A percentile compares a stretch with the other conserved stretches of the same genome.
Conservation (phyloP, 2,113 vertebrate species). For the Lipophrys pholis region DNA sequence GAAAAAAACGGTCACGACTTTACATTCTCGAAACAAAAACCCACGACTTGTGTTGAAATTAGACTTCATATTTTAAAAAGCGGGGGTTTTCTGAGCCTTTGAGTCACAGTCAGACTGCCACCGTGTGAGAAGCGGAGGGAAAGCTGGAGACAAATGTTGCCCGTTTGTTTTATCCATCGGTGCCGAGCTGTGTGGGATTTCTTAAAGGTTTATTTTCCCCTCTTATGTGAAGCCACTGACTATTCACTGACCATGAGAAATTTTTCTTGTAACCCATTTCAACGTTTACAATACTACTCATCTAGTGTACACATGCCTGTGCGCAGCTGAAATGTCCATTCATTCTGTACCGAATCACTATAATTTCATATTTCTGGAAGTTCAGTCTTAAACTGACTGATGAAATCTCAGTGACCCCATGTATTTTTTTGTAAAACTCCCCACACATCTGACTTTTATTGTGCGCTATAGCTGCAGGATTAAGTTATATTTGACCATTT, state of each 20-base stretch:
- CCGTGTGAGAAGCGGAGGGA: constrained; percentile 63
- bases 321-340: constrained; percentile 3
- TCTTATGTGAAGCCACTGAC: not conserved
- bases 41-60: not conserved
- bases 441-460: too few relatives aligned
- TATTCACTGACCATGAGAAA: constrained; percentile 5
- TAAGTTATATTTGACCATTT: too few relatives aligned
- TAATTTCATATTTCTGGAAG: constrained; percentile 30
- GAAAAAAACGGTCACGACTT: too few relatives aligned
- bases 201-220: constrained; percentile 1
- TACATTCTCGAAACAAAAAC: not conserved
- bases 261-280: not conserved
- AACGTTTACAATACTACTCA: not conserved
- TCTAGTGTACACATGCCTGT: not conserved
- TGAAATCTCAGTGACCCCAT: not conserved
- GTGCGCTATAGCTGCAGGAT: too few relatives aligned
- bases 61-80: not conserved
- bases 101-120: constrained; percentile 65
- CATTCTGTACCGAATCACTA: constrained; percentile 5
- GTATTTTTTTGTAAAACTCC: not conserved
- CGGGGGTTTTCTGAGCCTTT: not conserved
- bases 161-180: constrained; percentile 36
- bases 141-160: constrained; percentile 22
- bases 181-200: constrained; percentile 36
- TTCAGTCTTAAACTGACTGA: not conserved